Evolutionary conservation across 2,113 vertebrate genomes (phyloP).

Genomic region (Chionis minor): DNA sequence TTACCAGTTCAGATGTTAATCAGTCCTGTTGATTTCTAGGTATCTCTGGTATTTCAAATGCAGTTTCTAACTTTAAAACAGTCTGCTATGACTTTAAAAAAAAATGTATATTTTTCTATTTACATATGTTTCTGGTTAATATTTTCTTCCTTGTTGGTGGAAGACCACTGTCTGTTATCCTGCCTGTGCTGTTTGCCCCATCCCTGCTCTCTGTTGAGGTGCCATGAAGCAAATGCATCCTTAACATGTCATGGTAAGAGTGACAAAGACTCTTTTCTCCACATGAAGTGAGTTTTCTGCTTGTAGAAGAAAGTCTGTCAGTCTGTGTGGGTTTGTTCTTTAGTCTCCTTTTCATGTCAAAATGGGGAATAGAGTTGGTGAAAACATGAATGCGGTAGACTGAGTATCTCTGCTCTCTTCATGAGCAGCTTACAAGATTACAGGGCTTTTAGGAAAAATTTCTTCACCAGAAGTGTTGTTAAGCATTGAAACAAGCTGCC

Average conservation of each 20-base stretch:
- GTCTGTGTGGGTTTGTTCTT: neutral
- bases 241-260: neutral
- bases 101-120: neutral
- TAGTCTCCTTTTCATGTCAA: neutral
- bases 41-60: neutral
- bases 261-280: neutral
- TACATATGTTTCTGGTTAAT: neutral
- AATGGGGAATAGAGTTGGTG: neutral
- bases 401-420: neutral
- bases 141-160: neutral
- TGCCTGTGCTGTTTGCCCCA: neutral
- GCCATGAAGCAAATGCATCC: neutral
- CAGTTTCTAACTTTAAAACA: neutral
- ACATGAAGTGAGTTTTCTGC: neutral
- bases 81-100: neutral
- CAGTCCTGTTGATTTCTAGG: neutral
- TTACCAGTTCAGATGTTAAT: too few relatives aligned
- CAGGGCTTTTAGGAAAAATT: neutral
- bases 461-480: neutral
- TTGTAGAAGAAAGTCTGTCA: neutral
- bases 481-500: neutral
- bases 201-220: neutral
- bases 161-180: neutral
- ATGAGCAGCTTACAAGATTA: neutral
- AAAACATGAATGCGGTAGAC: neutral